A percentile compares a stretch with the other conserved stretches of the same genome.
phyloP scores from a whole-genome alignment of 2,888 invertebrate genomes.

The Junonia oenone region DNA sequence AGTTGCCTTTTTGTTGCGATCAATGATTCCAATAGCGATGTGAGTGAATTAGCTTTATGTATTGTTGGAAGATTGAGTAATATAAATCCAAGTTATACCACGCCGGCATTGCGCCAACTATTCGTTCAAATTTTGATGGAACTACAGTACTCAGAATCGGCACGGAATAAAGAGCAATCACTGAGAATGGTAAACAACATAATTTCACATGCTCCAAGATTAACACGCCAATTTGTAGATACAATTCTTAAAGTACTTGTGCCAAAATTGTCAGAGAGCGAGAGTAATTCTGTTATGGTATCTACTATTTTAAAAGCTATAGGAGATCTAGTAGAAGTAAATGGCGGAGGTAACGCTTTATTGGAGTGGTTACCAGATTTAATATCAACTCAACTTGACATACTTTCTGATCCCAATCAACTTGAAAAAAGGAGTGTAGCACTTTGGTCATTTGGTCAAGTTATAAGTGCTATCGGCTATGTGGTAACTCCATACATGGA shows the following conservation, averaged over 20 bases:
- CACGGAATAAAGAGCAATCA: conserved; percentile 97
- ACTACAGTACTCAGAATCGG: conserved; percentile 95
- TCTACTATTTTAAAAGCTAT: conserved; percentile 94
- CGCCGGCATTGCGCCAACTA: conserved; percentile 95
- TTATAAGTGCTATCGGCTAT: conserved; percentile 97
- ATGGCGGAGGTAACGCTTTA: conserved; percentile 91
- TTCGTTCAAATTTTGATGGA: conserved; percentile 95
- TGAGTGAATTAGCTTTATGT: conserved; percentile 94
- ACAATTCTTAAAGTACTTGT: conserved; percentile 93
- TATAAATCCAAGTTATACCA: conserved; percentile 98
- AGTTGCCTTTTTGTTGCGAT: conserved; percentile 95
- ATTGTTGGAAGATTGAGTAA: conserved; percentile 94
- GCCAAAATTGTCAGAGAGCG: conserved; percentile 93
- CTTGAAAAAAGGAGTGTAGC: conserved; percentile 96
- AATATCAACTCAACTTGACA: conserved; percentile 92
- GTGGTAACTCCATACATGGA: conserved; percentile 97
- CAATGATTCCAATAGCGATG: conserved; percentile 97
- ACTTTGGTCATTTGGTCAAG: conserved; percentile 96
- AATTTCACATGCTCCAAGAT: conserved; percentile 94
- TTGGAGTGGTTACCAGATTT: conserved; percentile 93
- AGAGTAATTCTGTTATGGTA: conserved; percentile 94
- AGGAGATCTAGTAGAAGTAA: conserved; percentile 96
- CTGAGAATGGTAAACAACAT: conserved; percentile 96
- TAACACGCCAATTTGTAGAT: conserved; percentile 97
- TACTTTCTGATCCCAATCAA: conserved; percentile 96